Conservation (phyloP, 2,888 invertebrate species). For the Phaonia tiefii region DNA sequence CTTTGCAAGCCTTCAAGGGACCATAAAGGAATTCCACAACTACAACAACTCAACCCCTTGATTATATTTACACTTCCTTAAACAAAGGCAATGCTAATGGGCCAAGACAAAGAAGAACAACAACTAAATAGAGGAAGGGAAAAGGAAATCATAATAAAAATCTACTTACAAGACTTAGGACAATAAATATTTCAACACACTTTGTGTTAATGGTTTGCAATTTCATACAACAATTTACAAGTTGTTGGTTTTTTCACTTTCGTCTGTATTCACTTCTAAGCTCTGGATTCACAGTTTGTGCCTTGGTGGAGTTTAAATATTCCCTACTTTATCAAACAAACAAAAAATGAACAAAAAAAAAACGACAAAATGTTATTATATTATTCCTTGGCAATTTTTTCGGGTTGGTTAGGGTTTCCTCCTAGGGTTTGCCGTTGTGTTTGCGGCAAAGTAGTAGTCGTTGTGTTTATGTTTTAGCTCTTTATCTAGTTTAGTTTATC, state of each 20-base stretch:
- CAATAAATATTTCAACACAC: conserved; percentile 65
- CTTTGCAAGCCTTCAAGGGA: not conserved
- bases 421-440: too few species aligned
- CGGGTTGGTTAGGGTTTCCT: not conserved
- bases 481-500: conserved; percentile 66
- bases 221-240: conserved; percentile 54
- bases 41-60: not conserved
- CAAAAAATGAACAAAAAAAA: too few species aligned
- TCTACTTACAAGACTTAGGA: conserved; percentile 48
- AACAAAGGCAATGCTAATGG: conserved; percentile 28
- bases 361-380: conserved; percentile 11
- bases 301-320: too few species aligned
- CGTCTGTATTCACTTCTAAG: not conserved
- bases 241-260: not conserved
- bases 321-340: too few species aligned
- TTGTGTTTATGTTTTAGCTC: conserved; percentile 33
- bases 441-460: not conserved
- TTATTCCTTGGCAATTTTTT: not conserved
- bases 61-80: conserved; percentile 61
- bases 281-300: not conserved
- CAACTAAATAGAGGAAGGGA: not conserved
- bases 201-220: conserved; percentile 46
- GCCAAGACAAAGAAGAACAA: conserved; percentile 29
- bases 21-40: too few species aligned
- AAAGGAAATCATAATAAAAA: conserved; percentile 57